Percentiles rank a stretch among this genome's conserved stretches.
Conservation (phyloP, 2,113 vertebrate species). For the Glaucomys volans region DNA sequence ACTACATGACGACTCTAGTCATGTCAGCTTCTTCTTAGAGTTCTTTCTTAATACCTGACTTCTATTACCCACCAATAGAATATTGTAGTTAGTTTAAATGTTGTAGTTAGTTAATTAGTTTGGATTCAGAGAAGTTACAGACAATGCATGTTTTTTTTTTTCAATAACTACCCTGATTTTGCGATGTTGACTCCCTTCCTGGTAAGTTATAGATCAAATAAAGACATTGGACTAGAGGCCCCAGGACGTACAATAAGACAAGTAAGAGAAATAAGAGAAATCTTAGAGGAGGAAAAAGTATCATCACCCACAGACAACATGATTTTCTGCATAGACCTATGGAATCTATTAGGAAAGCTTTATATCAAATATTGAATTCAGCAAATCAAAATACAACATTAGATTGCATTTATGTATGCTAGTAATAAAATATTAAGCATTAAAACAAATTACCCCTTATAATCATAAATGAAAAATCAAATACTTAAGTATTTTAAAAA, state of each 20-base stretch:
- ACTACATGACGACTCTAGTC: background rate
- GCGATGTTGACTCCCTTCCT: background rate
- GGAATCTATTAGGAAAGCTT: background rate
- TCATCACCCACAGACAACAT: background rate
- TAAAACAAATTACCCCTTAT: background rate
- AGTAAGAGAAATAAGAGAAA: background rate
- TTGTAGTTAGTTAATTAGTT: no score
- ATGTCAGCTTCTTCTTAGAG: background rate
- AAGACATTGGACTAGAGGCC: background rate
- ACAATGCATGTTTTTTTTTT: background rate
- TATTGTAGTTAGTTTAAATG: background rate
- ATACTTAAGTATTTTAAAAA: background rate
- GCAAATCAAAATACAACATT: background rate
- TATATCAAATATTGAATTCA: background rate
- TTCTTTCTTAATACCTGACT: background rate
- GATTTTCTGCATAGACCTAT: background rate
- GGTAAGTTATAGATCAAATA: background rate
- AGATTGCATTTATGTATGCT: no score
- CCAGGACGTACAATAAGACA: background rate
- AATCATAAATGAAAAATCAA: background rate
- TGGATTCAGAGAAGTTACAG: background rate
- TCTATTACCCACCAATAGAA: background rate
- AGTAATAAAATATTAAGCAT: background rate
- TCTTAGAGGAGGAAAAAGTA: background rate
- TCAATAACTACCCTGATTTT: background rate